phyloP scores from a whole-genome alignment of 2,113 vertebrate genomes.

The Gopherus flavomarginatus region DNA sequence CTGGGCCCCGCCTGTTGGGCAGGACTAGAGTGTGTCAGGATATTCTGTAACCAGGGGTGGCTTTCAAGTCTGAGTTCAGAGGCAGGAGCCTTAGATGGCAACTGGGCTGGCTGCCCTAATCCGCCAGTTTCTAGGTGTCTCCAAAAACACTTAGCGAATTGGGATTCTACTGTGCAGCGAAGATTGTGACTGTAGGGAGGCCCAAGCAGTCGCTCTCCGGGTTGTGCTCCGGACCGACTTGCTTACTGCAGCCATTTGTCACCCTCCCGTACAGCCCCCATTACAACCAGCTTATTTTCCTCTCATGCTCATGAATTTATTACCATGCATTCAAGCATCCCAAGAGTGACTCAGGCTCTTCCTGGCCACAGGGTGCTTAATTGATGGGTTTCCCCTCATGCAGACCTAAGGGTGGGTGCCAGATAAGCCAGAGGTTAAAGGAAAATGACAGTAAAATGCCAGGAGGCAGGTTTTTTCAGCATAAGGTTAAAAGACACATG shows the following conservation, averaged over 20 bases:
- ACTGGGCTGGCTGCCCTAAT: not conserved
- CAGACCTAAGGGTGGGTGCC: too few relatives aligned
- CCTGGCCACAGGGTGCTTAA: not conserved
- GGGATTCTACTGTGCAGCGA: too few relatives aligned
- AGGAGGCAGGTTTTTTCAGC: not conserved
- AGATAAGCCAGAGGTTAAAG: not conserved
- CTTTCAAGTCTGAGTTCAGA: not conserved
- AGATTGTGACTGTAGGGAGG: not conserved
- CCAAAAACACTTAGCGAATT: too few relatives aligned
- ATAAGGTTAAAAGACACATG: not conserved
- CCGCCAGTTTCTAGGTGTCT: too few relatives aligned
- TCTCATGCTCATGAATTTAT: not conserved
- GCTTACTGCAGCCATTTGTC: too few relatives aligned
- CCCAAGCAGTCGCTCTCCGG: not conserved
- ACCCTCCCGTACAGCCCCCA: rapidly evolving
- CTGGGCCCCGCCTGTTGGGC: not conserved
- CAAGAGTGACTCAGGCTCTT: rapidly evolving
- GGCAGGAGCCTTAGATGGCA: not conserved
- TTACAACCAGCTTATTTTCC: rapidly evolving
- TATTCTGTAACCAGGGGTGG: too few relatives aligned
- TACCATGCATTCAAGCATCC: not conserved
- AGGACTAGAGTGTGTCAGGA: too few relatives aligned
- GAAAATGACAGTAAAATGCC: not conserved
- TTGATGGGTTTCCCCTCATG: not conserved
- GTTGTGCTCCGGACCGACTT: not conserved